These are phyloP conservation scores for Poecilia velifera DNA, from an alignment of 2,797 vertebrate species.

Conservation along the genomic window DNA sequence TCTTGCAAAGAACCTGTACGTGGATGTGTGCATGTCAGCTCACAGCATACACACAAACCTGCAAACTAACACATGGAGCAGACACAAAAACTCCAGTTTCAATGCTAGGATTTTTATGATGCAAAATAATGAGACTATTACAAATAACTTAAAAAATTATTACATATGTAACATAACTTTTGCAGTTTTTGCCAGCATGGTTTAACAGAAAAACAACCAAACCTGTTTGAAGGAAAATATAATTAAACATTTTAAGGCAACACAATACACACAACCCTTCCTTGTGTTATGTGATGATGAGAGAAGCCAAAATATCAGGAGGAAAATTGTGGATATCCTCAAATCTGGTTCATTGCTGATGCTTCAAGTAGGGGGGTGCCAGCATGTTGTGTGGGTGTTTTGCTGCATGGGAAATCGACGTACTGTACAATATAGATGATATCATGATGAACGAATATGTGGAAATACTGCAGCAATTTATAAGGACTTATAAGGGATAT, in stretches of 20 bases:
- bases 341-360: not conserved
- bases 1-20: slow-evolving; percentile 33
- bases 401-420: not conserved
- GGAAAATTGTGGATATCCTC: not conserved
- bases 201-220: not conserved
- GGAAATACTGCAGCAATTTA: not conserved
- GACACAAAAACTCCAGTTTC: not conserved
- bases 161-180: not conserved
- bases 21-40: slow-evolving; percentile 26
- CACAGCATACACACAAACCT: slow-evolving; percentile 5
- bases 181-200: not conserved
- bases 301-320: not conserved
- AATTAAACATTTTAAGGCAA: not conserved
- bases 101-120: not conserved
- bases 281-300: not conserved
- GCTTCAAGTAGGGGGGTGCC: not conserved
- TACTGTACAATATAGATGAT: not conserved
- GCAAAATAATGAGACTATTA: not conserved
- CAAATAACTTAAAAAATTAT: not conserved
- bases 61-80: not conserved
- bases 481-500: not conserved
- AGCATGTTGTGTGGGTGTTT: not conserved
- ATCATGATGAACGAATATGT: not conserved
- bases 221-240: not conserved
- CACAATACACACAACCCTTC: not conserved